These are phyloP conservation scores for Macrochelys suwanniensis DNA, from an alignment of 2,797 vertebrate species.

Conservation along the genomic window DNA sequence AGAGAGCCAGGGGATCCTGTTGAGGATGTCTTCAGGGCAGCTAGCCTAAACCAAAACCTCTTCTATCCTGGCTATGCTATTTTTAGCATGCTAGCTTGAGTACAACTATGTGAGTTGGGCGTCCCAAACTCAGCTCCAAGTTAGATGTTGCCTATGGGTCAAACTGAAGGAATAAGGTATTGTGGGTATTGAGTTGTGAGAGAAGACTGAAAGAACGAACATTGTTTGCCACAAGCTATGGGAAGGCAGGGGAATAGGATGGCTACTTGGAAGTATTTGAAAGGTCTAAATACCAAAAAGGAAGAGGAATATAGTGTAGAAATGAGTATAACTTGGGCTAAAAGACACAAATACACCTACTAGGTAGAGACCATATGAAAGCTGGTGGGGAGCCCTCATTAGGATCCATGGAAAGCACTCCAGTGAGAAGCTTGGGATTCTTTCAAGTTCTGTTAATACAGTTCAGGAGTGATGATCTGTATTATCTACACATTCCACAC, in stretches of 20 bases:
- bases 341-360: rapidly evolving
- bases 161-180: background rate
- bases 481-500: background rate
- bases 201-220: background rate
- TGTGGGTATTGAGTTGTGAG: background rate
- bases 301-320: background rate
- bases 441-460: rapidly evolving
- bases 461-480: too few relatives aligned
- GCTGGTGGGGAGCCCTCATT: background rate
- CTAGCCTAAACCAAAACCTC: background rate
- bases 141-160: background rate
- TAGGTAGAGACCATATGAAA: background rate
- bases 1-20: background rate
- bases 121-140: background rate
- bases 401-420: background rate
- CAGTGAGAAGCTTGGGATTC: background rate
- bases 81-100: background rate
- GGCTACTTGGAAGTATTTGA: background rate
- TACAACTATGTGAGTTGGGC: background rate
- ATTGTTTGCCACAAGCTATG: background rate
- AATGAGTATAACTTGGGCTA: background rate
- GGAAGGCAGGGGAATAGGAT: background rate
- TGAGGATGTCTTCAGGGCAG: background rate
- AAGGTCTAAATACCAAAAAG: background rate
- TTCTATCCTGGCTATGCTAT: background rate